Conservation (phyloP, 2,888 invertebrate species). For the Cephonodes hylas region DNA sequence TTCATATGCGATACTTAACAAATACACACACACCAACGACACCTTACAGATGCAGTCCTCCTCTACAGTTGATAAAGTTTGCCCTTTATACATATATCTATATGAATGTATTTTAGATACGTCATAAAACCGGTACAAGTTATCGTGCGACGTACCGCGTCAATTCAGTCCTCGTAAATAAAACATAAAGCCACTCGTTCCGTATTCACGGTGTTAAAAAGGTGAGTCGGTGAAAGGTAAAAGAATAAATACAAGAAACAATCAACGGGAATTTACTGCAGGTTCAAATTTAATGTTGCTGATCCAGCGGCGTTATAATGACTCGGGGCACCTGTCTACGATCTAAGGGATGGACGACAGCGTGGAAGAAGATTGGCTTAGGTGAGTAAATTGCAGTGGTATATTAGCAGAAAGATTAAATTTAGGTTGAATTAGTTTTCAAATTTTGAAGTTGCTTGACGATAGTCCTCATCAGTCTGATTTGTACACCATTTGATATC, state of each 20-base stretch:
- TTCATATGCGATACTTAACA: too few species aligned
- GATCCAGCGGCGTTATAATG: conserved; percentile 63
- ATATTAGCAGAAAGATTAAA: too few species aligned
- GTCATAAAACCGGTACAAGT: background rate
- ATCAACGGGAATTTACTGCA: conserved; percentile 60
- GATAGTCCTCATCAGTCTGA: too few species aligned
- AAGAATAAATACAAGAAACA: conserved; percentile 47
- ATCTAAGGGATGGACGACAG: conserved; percentile 22
- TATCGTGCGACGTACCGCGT: background rate
- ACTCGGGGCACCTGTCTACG: conserved; percentile 34
- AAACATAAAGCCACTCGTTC: background rate
- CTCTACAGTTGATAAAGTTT: too few species aligned
- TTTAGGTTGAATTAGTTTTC: too few species aligned
- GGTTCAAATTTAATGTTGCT: conserved; percentile 64
- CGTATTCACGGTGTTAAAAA: background rate
- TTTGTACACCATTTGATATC: too few species aligned
- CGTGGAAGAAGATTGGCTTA: background rate
- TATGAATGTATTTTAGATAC: too few species aligned
- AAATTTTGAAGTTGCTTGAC: too few species aligned
- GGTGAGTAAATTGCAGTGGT: too few species aligned
- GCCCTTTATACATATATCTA: too few species aligned
- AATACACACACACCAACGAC: too few species aligned
- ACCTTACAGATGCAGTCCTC: too few species aligned
- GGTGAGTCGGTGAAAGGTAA: conserved; percentile 17
- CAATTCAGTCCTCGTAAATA: background rate